Evolutionary conservation across 2,888 invertebrate genomes (phyloP).

Genomic region (Syrphus vitripennis): DNA sequence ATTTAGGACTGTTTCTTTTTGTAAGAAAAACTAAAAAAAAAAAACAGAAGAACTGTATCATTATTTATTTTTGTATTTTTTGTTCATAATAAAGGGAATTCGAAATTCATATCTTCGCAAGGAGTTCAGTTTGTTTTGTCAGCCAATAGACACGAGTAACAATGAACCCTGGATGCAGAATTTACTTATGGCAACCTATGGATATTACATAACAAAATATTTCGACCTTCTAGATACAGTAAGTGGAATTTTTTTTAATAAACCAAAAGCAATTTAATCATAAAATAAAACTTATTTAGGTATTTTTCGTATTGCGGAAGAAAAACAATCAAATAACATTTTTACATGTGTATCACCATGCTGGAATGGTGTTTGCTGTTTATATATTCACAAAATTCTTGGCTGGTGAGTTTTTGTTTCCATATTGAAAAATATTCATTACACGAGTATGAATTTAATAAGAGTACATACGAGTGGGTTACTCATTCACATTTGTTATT

Average conservation of each 20-base stretch:
- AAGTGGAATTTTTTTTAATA: slow-evolving; percentile 49
- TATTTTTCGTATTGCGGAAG: slow-evolving; percentile 91
- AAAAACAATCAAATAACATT: slow-evolving; percentile 92
- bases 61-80: neutral
- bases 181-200: slow-evolving; percentile 82
- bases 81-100: slow-evolving; percentile 70
- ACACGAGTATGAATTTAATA: no score
- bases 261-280: neutral
- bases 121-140: slow-evolving; percentile 77
- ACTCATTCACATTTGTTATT: no score
- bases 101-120: slow-evolving; percentile 74
- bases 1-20: slow-evolving; percentile 70
- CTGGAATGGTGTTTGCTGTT: slow-evolving; percentile 87
- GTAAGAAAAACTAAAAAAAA: slow-evolving; percentile 31
- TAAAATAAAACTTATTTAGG: slow-evolving; percentile 71
- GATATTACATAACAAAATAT: slow-evolving; percentile 87
- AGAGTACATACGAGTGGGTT: no score
- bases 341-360: slow-evolving; percentile 93
- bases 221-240: slow-evolving; percentile 88
- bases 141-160: slow-evolving; percentile 75
- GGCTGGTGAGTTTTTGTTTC: slow-evolving; percentile 81
- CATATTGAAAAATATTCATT: neutral
- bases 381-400: slow-evolving; percentile 84
- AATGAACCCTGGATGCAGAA: slow-evolving; percentile 79
- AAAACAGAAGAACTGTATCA: neutral